Conservation (phyloP, 2,113 vertebrate genomes). For the Dicentrarchus labrax region DNA sequence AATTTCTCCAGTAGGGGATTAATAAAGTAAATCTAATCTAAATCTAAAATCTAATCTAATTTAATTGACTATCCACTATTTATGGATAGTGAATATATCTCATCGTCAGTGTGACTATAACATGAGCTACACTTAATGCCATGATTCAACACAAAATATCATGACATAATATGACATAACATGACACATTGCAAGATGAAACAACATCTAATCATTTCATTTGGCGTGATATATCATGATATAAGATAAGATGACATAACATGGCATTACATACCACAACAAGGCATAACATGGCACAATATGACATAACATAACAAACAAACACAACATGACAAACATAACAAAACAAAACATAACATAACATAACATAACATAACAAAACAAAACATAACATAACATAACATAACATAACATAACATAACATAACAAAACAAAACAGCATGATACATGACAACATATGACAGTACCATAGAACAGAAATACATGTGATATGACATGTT, state of each 20-base stretch:
- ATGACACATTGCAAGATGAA: neutral
- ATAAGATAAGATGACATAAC: neutral
- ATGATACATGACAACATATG: neutral
- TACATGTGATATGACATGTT: neutral
- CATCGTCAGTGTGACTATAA: neutral
- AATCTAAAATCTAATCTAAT: too few relatives aligned
- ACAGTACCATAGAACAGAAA: neutral
- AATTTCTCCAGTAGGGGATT: too few relatives aligned
- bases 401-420: neutral
- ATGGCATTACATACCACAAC: neutral
- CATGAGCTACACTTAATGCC: neutral
- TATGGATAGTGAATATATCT: neutral
- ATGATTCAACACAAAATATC: neutral
- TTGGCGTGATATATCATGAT: too few relatives aligned
- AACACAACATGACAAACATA: neutral
- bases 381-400: neutral
- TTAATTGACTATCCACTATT: neutral
- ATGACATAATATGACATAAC: neutral
- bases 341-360: neutral
- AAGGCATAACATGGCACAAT: neutral
- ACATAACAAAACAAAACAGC: neutral
- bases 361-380: neutral
- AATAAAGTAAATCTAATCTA: too few relatives aligned
- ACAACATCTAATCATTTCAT: too few relatives aligned
- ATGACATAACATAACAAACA: neutral